phyloP scores from a whole-genome alignment of 2,888 invertebrate genomes.

The Noctua janthe region DNA sequence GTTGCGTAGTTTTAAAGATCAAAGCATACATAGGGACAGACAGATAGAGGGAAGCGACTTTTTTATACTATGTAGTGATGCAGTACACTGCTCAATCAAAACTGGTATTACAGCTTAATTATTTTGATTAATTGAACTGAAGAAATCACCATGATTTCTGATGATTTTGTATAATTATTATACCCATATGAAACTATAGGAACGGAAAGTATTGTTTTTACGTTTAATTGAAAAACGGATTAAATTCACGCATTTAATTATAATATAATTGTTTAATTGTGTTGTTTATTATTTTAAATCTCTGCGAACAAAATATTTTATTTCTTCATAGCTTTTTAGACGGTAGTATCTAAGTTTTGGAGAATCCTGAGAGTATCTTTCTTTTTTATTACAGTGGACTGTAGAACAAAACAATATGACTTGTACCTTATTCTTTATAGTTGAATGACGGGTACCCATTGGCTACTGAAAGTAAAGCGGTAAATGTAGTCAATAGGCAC shows the following conservation, averaged over 20 bases:
- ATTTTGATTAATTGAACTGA: not conserved
- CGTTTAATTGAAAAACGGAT: not conserved
- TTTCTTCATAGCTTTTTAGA: not conserved
- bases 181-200: too few relatives aligned
- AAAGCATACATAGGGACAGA: too few relatives aligned
- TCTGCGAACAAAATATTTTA: not conserved
- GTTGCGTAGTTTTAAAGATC: too few relatives aligned
- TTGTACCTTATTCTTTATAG: not conserved
- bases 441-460: not conserved
- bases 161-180: not conserved
- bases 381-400: not conserved
- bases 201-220: too few relatives aligned
- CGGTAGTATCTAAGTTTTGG: not conserved
- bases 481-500: conserved; percentile 2
- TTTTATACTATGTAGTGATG: not conserved
- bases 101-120: not conserved
- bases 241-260: too few relatives aligned
- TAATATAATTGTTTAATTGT: not conserved
- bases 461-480: not conserved
- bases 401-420: not conserved
- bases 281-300: not conserved
- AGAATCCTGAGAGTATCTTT: not conserved
- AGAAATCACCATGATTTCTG: not conserved
- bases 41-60: too few relatives aligned
- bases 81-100: not conserved